Percentiles rank a stretch among this genome's conserved stretches.
Evolutionary conservation across 2,888 invertebrate genomes (phyloP).

Genomic region (Aromia moschata): DNA sequence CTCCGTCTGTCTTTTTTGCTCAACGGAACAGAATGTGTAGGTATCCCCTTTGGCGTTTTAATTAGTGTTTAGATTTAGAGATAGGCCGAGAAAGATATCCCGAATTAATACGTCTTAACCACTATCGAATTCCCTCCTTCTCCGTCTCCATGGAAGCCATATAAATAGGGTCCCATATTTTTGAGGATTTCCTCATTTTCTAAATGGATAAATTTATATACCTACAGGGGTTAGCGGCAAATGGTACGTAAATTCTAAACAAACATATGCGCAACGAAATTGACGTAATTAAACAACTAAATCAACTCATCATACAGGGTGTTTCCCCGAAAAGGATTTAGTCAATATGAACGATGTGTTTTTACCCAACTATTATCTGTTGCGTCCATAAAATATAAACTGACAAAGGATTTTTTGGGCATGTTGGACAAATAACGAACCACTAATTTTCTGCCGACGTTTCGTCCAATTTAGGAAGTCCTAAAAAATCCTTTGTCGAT

Average conservation of each 20-base stretch:
- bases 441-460: too few species aligned
- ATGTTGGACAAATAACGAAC: too few species aligned
- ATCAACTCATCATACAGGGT: too few species aligned
- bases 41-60: not conserved
- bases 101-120: not conserved
- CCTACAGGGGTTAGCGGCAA: not conserved
- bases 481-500: too few species aligned
- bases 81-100: not conserved
- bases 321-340: too few species aligned
- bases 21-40: not conserved
- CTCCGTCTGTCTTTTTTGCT: not conserved
- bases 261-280: too few species aligned
- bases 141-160: not conserved
- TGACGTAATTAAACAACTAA: too few species aligned
- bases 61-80: not conserved
- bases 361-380: too few species aligned
- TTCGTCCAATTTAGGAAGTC: too few species aligned
- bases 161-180: not conserved
- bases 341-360: too few species aligned
- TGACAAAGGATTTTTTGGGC: too few species aligned
- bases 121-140: not conserved
- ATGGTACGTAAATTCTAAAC: not conserved
- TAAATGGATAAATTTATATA: conserved; percentile 4
- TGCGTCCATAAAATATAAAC: too few species aligned
- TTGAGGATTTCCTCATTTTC: conserved; percentile 6